phyloP scores from a whole-genome alignment of 2,113 vertebrate genomes.

The Oreochromis tanganicae region DNA sequence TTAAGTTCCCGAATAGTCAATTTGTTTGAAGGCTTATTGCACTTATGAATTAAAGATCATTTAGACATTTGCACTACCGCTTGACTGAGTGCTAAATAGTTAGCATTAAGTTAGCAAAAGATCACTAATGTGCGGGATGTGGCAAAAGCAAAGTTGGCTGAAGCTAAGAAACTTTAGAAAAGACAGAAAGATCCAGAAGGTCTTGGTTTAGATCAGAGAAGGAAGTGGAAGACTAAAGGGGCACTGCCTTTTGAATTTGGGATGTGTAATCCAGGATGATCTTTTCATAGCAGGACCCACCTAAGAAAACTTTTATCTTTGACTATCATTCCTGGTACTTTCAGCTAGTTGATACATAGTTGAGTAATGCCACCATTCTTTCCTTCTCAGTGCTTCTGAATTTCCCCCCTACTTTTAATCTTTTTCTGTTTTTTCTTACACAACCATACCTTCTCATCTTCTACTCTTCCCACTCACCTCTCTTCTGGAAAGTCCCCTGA shows the following conservation, averaged over 20 bases:
- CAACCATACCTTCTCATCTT: background rate
- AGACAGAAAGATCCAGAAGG: background rate
- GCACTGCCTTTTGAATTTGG: background rate
- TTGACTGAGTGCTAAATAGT: background rate
- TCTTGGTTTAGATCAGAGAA: background rate
- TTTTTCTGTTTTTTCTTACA: background rate
- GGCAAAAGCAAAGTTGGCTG: background rate
- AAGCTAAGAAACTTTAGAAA: background rate
- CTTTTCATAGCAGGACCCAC: background rate
- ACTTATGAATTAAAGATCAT: background rate
- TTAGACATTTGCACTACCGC: background rate
- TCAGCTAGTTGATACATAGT: background rate
- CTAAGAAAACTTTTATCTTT: background rate
- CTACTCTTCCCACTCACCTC: slow-evolving; percentile 5
- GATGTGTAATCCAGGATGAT: background rate
- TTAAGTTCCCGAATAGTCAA: background rate
- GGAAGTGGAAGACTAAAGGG: background rate
- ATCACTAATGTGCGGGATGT: background rate
- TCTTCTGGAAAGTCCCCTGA: slow-evolving; percentile 72
- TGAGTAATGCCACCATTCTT: background rate
- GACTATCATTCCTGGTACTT: background rate
- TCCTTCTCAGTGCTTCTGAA: background rate
- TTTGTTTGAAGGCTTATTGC: background rate
- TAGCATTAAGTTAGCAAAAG: background rate
- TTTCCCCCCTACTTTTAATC: background rate